These are phyloP conservation scores for Sturnira hondurensis DNA, from an alignment of 2,113 vertebrate species.

Conservation along the genomic window DNA sequence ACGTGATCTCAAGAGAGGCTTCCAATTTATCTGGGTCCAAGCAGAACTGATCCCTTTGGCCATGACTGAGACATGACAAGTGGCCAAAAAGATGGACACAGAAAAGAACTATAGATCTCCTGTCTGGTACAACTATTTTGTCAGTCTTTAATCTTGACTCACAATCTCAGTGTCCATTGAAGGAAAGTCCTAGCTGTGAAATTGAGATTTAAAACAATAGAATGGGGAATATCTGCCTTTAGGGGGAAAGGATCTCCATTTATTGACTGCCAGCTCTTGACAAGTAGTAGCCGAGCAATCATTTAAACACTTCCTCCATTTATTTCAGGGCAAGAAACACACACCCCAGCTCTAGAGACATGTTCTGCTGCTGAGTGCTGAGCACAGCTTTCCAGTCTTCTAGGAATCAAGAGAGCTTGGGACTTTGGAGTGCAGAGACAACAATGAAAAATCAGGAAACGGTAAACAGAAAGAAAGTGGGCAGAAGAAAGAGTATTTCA, in stretches of 20 bases:
- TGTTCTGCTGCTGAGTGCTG: not conserved
- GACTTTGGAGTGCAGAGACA: not conserved
- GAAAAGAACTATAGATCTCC: not conserved
- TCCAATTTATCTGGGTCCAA: not conserved
- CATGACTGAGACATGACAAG: not conserved
- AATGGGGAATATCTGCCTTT: not conserved
- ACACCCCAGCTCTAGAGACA: not conserved
- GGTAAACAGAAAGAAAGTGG: not conserved
- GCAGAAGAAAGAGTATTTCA: not conserved
- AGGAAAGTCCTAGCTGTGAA: not conserved
- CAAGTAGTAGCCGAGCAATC: not conserved
- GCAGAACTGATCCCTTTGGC: not conserved
- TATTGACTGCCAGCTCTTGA: not conserved
- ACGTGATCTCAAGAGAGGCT: not conserved
- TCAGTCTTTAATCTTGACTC: not conserved
- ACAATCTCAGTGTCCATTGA: not conserved
- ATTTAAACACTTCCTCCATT: not conserved
- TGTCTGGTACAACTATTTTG: not conserved
- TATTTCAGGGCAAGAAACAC: not conserved
- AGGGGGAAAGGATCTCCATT: not conserved
- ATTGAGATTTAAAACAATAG: not conserved
- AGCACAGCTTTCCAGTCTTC: not conserved
- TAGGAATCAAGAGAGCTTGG: not conserved
- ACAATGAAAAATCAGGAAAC: fast-evolving
- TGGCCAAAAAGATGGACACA: not conserved